Base-by-base conservation (phyloP, 2,113 vertebrate genomes). In the Oreotrochilus melanogaster region DNA sequence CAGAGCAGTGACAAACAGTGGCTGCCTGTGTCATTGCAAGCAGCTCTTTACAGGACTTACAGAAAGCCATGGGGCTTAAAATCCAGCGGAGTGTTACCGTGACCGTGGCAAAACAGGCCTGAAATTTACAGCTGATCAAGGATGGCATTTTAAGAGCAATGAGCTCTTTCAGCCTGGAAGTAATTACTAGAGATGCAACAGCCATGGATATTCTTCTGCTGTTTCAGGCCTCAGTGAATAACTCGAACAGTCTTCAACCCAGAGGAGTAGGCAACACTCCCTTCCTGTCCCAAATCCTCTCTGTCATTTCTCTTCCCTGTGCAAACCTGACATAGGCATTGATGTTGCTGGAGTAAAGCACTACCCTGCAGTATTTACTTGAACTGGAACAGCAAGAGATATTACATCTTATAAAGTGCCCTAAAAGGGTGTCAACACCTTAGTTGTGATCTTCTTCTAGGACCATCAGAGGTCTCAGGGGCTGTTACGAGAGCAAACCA, bases 101-200 rank as follows among this genome's bases (percentile, higher is more conserved):
- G 74, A 88, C 74, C 60, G 87, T 95, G 81, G 72, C 64, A 94
- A 82, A 98, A 87, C 62, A 60, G 50, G 24, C 57, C 39, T 88
- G 78, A 93, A 89, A 76, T 97, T 86, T 90, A 51, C 67, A 72
- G n/a, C 78, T 93, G 56, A 93, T 93, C 73, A 95, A 58, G 85
- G 56, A 61, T 93, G 88, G 64, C 53, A 76, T 79, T 97, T 58
- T 67, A 91, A 91, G 79, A 96, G 89, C 19, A 85, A 73, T 5
- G 37, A 86, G 6, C 18, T 90, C 82, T 94, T 93, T 69, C 43
- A 95, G 37, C 87, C 31, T 91, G 47, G 23, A 90, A 95, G 33
- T 82, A 79, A 95, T 84, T 84, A 54, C 35, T 27, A 42, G 37
- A 60, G 57, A 83, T 91, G 45, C 74, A 79, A 75, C 48, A 78